phyloP scores from a whole-genome alignment of 2,113 vertebrate species.

The Triplophysa tibetana region DNA sequence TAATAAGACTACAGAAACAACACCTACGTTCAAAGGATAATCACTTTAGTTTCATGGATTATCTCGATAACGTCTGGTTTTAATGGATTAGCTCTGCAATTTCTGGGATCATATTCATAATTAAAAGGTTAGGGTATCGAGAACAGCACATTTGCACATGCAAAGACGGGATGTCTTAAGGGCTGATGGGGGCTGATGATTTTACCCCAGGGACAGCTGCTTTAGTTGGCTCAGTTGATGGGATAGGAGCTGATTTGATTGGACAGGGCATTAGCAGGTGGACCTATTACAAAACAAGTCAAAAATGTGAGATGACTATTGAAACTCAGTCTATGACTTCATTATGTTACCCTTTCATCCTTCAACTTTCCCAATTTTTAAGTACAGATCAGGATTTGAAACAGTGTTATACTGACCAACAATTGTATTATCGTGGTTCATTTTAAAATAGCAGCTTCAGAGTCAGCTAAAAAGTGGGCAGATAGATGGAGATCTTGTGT shows the following conservation, averaged over 20 bases:
- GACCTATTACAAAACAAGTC: slow-evolving; percentile 48
- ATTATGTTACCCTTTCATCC: not conserved
- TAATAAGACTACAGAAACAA: slow-evolving; percentile 2
- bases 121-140: not conserved
- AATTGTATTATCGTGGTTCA: not conserved
- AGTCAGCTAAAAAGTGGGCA: too few relatives aligned
- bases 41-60: not conserved
- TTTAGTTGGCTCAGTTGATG: slow-evolving; percentile 40
- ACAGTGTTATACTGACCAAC: not conserved
- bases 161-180: not conserved
- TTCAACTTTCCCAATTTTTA: not conserved
- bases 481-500: not conserved
- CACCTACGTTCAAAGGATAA: not conserved
- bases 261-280: slow-evolving; percentile 43
- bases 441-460: not conserved
- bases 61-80: not conserved
- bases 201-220: slow-evolving; percentile 50
- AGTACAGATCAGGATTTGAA: too few relatives aligned
- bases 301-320: not conserved
- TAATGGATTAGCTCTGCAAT: slow-evolving; percentile 24
- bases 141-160: slow-evolving; percentile 10
- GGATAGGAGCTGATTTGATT: slow-evolving; percentile 33
- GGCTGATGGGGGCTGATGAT: not conserved
- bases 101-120: slow-evolving; percentile 7
- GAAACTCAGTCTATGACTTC: not conserved